Conservation (phyloP, 2,797 vertebrate species). For the Gymnothorax javanicus region DNA sequence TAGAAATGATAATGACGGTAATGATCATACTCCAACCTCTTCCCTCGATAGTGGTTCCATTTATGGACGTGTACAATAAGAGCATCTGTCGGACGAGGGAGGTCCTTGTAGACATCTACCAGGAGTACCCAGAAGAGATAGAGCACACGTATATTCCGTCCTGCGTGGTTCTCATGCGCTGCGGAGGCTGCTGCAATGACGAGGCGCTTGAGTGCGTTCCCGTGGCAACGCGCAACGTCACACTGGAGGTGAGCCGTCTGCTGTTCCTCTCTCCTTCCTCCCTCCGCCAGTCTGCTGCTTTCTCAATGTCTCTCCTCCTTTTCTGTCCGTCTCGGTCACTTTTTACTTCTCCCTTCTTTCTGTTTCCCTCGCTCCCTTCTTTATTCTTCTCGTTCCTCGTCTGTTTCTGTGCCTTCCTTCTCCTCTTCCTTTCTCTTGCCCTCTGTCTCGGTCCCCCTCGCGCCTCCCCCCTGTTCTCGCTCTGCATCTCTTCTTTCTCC, state of each 20-base stretch:
- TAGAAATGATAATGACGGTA: not conserved
- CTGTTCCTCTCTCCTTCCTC: not conserved
- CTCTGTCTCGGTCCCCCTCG: not conserved
- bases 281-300: not conserved
- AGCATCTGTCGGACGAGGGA: conserved; percentile 87
- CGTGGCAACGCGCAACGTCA: conserved; percentile 80
- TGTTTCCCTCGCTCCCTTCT: not conserved
- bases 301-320: not conserved
- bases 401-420: not conserved
- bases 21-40: conserved; percentile 3
- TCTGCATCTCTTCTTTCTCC: not conserved
- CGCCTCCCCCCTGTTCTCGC: not conserved
- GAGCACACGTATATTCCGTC: conserved; percentile 87
- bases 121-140: conserved; percentile 87
- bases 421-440: not conserved
- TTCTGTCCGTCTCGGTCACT: not conserved
- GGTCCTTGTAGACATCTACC: conserved; percentile 86
- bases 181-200: conserved; percentile 89
- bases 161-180: conserved; percentile 86
- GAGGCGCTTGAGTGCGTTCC: conserved; percentile 88
- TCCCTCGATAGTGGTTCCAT: conserved; percentile 76
- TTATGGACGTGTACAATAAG: conserved; percentile 83
- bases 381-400: not conserved
- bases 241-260: conserved; percentile 81
- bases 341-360: not conserved